These are phyloP conservation scores for Babyrousa celebensis DNA, from an alignment of 2,797 vertebrate genomes.

Conservation along the genomic window DNA sequence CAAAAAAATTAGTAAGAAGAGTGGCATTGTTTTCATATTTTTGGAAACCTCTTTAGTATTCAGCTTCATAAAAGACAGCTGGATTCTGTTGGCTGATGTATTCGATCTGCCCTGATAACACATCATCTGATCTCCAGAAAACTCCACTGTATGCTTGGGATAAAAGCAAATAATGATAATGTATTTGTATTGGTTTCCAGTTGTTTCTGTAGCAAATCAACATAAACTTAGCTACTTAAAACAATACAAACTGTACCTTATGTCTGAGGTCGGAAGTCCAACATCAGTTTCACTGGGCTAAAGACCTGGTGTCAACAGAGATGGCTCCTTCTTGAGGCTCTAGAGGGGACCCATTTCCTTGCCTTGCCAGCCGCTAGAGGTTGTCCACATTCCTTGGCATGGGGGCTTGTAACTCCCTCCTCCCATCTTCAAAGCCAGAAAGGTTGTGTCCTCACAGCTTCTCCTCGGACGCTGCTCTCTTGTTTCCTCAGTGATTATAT, in stretches of 20 bases:
- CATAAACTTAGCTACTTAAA: neutral
- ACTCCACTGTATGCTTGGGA: neutral
- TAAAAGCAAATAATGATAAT: neutral
- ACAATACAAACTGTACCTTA: neutral
- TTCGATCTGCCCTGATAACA: neutral
- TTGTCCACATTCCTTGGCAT: neutral
- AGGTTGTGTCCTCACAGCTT: neutral
- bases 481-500: neutral
- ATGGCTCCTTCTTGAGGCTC: neutral
- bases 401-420: neutral
- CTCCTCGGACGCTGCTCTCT: neutral
- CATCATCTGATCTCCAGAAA: neutral
- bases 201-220: neutral
- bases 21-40: neutral
- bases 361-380: neutral
- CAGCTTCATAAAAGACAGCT: neutral
- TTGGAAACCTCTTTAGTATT: neutral
- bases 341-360: neutral
- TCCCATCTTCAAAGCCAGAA: neutral
- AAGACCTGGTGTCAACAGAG: neutral
- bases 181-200: neutral
- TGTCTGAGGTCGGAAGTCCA: slow-evolving; percentile 52
- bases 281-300: neutral
- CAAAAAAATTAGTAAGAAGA: neutral
- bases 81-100: neutral